A percentile compares a stretch with the other conserved stretches of the same genome.
phyloP scores from a whole-genome alignment of 1,140 invertebrate genomes.

The Batillaria attramentaria region DNA sequence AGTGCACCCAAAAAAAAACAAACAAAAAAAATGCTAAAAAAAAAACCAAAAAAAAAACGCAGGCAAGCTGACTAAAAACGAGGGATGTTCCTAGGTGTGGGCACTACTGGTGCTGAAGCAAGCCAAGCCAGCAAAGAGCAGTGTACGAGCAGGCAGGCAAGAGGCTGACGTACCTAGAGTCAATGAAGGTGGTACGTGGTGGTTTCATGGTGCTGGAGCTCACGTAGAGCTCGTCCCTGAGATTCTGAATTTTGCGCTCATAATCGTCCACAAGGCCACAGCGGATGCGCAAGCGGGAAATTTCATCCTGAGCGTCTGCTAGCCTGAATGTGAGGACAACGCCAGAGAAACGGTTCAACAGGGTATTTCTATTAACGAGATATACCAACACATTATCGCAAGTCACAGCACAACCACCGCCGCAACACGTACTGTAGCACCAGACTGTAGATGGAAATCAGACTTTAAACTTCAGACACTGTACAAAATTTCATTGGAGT shows the following conservation, averaged over 20 bases:
- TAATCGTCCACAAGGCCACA: slow-evolving; percentile 64
- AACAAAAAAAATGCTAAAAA: slow-evolving; percentile 13
- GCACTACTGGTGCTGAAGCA: too few relatives aligned
- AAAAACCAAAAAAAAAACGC: neutral
- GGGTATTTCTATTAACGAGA: too few relatives aligned
- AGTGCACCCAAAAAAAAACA: neutral
- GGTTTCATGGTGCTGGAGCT: slow-evolving; percentile 25
- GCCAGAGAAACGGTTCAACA: too few relatives aligned
- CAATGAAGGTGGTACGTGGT: neutral
- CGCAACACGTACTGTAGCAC: too few relatives aligned
- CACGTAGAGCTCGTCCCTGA: slow-evolving; percentile 65
- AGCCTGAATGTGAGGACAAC: slow-evolving; percentile 49
- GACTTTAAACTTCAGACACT: too few relatives aligned
- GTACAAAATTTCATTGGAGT: too few relatives aligned
- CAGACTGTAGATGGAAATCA: too few relatives aligned
- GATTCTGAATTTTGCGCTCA: slow-evolving; percentile 64
- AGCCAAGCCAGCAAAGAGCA: too few relatives aligned
- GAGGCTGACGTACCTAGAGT: neutral
- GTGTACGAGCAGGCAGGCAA: too few relatives aligned
- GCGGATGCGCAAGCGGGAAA: slow-evolving; percentile 56
- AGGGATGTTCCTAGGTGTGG: neutral
- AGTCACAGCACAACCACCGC: too few relatives aligned
- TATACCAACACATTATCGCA: too few relatives aligned
- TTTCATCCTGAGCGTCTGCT: slow-evolving; percentile 64
- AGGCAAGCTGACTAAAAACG: neutral